Base-by-base conservation (phyloP, 2,797 vertebrate genomes). In the Diglossa cyanea region DNA sequence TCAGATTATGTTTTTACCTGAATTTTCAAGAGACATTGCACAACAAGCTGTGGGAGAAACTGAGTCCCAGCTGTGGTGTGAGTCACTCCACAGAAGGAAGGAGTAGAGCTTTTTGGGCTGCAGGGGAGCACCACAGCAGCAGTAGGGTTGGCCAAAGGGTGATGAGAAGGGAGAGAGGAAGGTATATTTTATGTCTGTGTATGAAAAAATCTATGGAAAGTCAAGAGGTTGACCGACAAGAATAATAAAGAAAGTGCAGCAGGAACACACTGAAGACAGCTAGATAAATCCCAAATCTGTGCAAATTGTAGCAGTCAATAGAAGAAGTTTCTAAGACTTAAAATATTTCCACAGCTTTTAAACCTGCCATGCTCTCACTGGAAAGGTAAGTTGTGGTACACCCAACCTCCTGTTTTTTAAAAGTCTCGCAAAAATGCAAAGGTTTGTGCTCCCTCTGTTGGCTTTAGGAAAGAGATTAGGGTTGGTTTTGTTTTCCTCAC, bases 381-480 rank as follows among this genome's bases (percentile, higher is more conserved):
- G 66, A 40, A 92, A 93, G 90, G 80, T 85, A 95, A 93, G 76
- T 58, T 66, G 48, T 79, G 86, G 89, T 62, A 83, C 60, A 58
- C 12, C 21, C 60, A 58, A 75, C 55, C 53, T 94, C 61, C 71
- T 53, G 24, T 5, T 91, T 94, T 90, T 94, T 18, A 61, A 82
- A 95, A 68, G 13, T 77, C 63, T 90, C 47, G 82, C 68, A 79
- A 90, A 96, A 83, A 11, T 26, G 19, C 75, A 91, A 94, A 92
- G 89, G 84, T 94, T 93, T 96, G 91, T 96, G 92, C 95, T 97
- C 95, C 95, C 96, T 97, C 96, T 97, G 95, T 97, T 97, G 97
- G 94, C 48, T 98, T 96, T 68, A 57, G 57, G 81, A 82, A 74
- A 84, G 65, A 95, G 92, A 39, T 73, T 88, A 86, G 61, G 30